These are phyloP conservation scores for Crypturellus undulatus DNA, from an alignment of 2,113 vertebrate species.

Conservation along the genomic window DNA sequence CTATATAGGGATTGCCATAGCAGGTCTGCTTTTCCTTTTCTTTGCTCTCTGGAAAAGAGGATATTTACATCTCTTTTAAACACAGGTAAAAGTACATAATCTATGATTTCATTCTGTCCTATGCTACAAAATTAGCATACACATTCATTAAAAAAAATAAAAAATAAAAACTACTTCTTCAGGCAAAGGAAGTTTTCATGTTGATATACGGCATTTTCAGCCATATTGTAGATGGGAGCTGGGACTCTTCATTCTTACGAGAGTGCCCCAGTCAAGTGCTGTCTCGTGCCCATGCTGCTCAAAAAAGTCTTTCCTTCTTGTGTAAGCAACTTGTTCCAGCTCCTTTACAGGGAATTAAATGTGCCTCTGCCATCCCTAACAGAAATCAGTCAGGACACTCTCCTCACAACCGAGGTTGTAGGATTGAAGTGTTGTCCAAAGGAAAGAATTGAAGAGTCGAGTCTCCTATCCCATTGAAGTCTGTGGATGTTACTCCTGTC, in stretches of 20 bases:
- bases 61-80: not conserved
- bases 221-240: conserved; percentile 11
- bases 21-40: not conserved
- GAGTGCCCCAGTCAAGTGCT: conserved; percentile 36
- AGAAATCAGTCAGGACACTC: not conserved
- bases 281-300: conserved; percentile 8
- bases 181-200: not conserved
- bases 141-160: not conserved
- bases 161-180: not conserved
- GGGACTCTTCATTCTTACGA: conserved; percentile 2
- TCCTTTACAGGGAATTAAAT: not conserved
- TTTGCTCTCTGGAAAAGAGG: not conserved
- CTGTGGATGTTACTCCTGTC: not conserved
- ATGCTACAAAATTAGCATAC: not conserved
- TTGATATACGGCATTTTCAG: conserved; percentile 42
- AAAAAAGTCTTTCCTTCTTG: not conserved
- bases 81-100: not conserved
- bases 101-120: not conserved
- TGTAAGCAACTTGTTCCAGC: conserved; percentile 1
- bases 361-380: not conserved
- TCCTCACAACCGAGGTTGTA: not conserved
- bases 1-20: not conserved
- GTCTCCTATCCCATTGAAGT: not conserved
- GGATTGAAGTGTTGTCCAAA: not conserved
- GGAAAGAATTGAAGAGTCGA: not conserved